A percentile compares a stretch with the other conserved stretches of the same genome.
phyloP scores from a whole-genome alignment of 2,113 vertebrate genomes.

The Raphicerus campestris region DNA sequence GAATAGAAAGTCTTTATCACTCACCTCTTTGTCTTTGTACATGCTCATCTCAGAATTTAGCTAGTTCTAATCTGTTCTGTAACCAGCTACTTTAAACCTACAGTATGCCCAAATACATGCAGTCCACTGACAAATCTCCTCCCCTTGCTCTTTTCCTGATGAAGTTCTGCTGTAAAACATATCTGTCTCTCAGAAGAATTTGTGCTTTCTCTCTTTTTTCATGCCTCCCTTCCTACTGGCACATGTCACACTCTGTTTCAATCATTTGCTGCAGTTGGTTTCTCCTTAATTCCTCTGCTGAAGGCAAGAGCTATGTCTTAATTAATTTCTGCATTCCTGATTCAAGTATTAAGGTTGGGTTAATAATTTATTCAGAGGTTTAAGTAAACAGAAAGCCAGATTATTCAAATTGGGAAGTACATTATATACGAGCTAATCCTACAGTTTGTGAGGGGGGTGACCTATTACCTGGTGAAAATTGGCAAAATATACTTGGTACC shows the following conservation, averaged over 20 bases:
- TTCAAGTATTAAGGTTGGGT: background rate
- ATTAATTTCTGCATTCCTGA: background rate
- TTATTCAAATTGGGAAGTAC: background rate
- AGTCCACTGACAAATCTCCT: background rate
- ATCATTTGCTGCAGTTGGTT: background rate
- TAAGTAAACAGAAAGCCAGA: background rate
- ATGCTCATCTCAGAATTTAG: background rate
- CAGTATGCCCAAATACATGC: background rate
- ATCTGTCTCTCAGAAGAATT: background rate
- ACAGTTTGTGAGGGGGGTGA: background rate
- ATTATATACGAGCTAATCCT: background rate
- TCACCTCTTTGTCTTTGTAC: background rate
- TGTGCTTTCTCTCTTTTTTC: background rate
- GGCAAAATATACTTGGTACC: background rate
- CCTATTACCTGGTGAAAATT: background rate
- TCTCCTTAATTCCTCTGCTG: background rate
- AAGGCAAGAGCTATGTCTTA: background rate
- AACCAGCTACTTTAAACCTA: background rate
- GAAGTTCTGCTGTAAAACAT: background rate
- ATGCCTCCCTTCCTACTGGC: background rate
- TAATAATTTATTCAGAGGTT: background rate
- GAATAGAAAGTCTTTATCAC: constrained; percentile 19
- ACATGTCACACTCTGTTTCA: background rate
- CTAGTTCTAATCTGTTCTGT: background rate
- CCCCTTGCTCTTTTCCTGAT: background rate